Evolutionary conservation across 2,113 vertebrate species (phyloP).

Genomic region (Brachyhypopomus occidentalis): DNA sequence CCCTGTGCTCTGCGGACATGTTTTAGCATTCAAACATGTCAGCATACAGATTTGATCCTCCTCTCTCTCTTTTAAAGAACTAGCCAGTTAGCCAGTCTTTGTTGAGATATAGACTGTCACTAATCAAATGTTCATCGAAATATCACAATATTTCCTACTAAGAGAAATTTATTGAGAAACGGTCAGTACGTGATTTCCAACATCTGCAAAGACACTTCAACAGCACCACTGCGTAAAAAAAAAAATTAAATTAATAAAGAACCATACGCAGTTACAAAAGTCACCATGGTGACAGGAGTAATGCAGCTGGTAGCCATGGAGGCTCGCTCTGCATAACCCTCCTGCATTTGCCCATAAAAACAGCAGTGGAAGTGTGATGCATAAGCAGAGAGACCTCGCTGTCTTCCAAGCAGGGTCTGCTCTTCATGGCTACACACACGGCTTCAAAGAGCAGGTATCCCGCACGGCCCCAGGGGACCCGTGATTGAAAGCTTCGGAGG

Average conservation of each 20-base stretch:
- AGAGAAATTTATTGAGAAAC: constrained; percentile 5
- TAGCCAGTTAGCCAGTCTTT: background rate
- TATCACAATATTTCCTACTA: background rate
- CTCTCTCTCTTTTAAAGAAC: too few species aligned
- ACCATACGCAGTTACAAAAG: constrained; percentile 16
- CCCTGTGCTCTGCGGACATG: background rate
- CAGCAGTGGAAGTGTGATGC: constrained; percentile 54
- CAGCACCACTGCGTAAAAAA: background rate
- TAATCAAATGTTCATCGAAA: constrained; percentile 13
- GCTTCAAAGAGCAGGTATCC: constrained; percentile 77
- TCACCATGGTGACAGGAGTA: constrained; percentile 24
- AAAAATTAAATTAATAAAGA: background rate
- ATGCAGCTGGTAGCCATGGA: constrained; percentile 15
- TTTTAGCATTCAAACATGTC: background rate
- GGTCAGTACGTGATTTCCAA: constrained; percentile 10
- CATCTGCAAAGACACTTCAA: constrained; percentile 33
- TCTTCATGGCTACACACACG: constrained; percentile 53
- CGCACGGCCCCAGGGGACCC: constrained; percentile 66
- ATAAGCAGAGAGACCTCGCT: constrained; percentile 62
- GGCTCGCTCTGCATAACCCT: constrained; percentile 46
- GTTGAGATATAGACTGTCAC: constrained; percentile 1
- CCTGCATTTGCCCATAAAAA: constrained; percentile 49
- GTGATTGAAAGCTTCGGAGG: constrained; percentile 74
- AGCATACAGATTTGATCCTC: too few species aligned
- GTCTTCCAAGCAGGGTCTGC: constrained; percentile 65